Evolutionary conservation across 1,140 invertebrate species (phyloP).

Genomic region (Physella acuta): DNA sequence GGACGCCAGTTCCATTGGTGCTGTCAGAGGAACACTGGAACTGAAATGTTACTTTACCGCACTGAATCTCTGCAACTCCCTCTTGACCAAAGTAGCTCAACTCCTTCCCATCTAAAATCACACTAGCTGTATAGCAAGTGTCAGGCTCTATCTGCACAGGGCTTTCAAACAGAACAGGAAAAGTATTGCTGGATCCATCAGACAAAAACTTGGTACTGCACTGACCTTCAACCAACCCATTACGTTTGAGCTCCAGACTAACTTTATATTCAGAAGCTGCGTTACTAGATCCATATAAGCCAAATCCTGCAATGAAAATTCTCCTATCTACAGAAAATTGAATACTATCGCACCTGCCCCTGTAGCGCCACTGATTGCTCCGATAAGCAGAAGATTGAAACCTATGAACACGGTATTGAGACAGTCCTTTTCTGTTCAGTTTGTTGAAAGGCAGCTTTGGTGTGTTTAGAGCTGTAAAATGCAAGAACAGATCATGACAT

Average conservation of each 20-base stretch:
- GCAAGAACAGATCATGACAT: conserved; percentile 77
- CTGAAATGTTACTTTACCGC: conserved; percentile 77
- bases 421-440: conserved; percentile 79
- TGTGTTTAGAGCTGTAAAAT: conserved; percentile 75
- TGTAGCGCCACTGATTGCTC: conserved; percentile 92
- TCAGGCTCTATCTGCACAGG: conserved; percentile 80
- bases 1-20: conserved; percentile 87
- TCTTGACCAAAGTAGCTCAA: conserved; percentile 85
- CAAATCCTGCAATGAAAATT: conserved; percentile 84
- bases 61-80: conserved; percentile 71
- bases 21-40: conserved; percentile 87
- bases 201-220: conserved; percentile 77
- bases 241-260: conserved; percentile 75
- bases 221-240: conserved; percentile 74
- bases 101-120: conserved; percentile 79
- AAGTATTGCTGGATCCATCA: conserved; percentile 78
- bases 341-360: conserved; percentile 81
- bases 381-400: conserved; percentile 95
- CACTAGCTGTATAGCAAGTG: conserved; percentile 83
- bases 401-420: conserved; percentile 86
- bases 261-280: conserved; percentile 80
- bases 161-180: conserved; percentile 83
- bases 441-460: conserved; percentile 79
- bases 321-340: conserved; percentile 79
- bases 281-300: conserved; percentile 83